Percentiles rank a stretch among this genome's conserved stretches.
Evolutionary conservation across 2,888 invertebrate genomes (phyloP).

Genomic region (Morpho achilles): DNA sequence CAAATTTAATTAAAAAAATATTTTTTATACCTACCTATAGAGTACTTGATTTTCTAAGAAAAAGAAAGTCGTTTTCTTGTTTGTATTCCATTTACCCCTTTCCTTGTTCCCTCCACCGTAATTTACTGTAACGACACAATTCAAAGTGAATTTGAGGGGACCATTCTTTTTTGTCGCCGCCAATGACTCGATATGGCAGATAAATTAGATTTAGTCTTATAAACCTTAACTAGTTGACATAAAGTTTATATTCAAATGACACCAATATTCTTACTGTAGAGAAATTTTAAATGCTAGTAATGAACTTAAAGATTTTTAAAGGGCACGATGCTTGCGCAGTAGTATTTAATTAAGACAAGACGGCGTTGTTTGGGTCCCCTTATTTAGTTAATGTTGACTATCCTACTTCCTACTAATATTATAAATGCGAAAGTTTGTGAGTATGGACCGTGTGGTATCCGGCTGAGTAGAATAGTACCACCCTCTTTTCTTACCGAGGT

Average conservation of each 20-base stretch:
- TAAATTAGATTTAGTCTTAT: constrained; percentile 4
- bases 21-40: neutral
- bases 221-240: neutral
- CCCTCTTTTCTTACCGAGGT: no score
- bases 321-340: constrained; percentile 47
- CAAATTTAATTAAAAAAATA: no score
- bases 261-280: neutral
- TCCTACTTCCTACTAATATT: no score
- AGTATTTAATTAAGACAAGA: constrained; percentile 59
- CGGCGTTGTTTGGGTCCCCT: neutral
- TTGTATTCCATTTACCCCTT: constrained; percentile 31
- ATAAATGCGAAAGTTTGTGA: no score
- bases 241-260: constrained; percentile 10
- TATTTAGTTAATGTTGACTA: neutral
- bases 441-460: no score
- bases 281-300: constrained; percentile 40
- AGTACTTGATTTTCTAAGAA: constrained; percentile 17
- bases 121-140: constrained; percentile 63
- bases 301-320: constrained; percentile 61
- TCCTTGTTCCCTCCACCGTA: constrained; percentile 57
- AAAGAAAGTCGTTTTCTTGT: constrained; percentile 28
- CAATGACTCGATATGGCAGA: constrained; percentile 29
- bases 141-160: constrained; percentile 55
- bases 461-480: no score
- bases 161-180: constrained; percentile 49